phyloP scores from a whole-genome alignment of 2,888 invertebrate genomes.

The Mesorhabditis belari region DNA sequence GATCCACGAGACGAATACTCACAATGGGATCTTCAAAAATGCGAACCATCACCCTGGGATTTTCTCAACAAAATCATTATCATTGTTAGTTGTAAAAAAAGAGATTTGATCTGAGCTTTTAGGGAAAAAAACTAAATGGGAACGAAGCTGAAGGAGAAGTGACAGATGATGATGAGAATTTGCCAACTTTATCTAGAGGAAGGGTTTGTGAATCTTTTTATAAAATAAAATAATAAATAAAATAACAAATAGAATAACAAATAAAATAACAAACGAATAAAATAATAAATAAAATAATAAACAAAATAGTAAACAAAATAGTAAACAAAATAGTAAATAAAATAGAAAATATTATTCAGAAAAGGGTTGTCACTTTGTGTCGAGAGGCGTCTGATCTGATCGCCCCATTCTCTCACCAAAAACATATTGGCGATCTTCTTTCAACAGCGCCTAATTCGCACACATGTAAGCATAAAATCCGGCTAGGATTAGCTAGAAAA shows the following conservation, averaged over 20 bases:
- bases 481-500: background rate
- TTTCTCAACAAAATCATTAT: constrained; percentile 45
- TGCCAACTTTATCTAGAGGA: constrained; percentile 37
- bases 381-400: constrained; percentile 54
- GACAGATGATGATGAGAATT: constrained; percentile 61
- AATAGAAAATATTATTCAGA: constrained; percentile 49
- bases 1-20: constrained; percentile 21
- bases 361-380: constrained; percentile 56
- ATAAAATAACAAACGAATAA: too few relatives aligned
- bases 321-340: too few relatives aligned
- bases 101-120: constrained; percentile 4
- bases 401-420: constrained; percentile 52
- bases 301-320: too few relatives aligned
- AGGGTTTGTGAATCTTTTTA: too few relatives aligned
- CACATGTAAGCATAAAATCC: constrained; percentile 15
- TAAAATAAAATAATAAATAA: too few relatives aligned
- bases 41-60: constrained; percentile 42
- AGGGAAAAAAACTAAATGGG: constrained; percentile 16
- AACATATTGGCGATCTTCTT: constrained; percentile 40
- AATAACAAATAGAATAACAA: too few relatives aligned
- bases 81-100: constrained; percentile 21
- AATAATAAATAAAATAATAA: too few relatives aligned
- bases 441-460: constrained; percentile 27
- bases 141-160: constrained; percentile 55
- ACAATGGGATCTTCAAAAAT: constrained; percentile 38